Conservation (phyloP, 2,797 vertebrate genomes). For the Carcharodon carcharias region DNA sequence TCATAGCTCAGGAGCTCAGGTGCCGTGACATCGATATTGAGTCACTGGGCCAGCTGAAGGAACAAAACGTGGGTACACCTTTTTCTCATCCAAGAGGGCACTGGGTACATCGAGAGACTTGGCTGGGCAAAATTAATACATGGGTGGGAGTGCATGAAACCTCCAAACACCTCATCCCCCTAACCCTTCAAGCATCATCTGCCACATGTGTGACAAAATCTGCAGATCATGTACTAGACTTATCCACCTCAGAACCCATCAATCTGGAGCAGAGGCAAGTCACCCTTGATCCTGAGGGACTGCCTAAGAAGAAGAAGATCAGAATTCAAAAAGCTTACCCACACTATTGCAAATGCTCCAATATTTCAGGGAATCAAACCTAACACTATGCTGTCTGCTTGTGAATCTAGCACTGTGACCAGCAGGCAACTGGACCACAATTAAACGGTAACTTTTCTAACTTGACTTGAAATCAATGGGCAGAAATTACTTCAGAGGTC, state of each 20-base stretch:
- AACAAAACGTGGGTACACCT: background rate
- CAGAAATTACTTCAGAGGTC: slow-evolving; percentile 35
- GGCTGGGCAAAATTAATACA: background rate
- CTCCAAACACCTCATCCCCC: background rate
- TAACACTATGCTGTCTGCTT: background rate
- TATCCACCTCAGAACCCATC: background rate
- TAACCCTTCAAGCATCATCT: background rate
- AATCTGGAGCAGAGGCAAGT: background rate
- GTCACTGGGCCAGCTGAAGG: background rate
- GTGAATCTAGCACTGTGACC: background rate
- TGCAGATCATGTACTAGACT: background rate
- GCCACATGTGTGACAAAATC: too few species aligned
- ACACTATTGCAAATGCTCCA: too few species aligned
- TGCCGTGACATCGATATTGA: background rate
- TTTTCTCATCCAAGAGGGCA: background rate
- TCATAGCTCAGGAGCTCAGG: too few species aligned
- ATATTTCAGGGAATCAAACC: background rate
- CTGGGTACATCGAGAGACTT: background rate
- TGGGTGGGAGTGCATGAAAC: background rate
- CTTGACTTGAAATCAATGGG: slow-evolving; percentile 38
- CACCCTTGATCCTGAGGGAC: too few species aligned
- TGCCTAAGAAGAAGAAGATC: background rate
- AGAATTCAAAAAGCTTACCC: background rate
- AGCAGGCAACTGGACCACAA: background rate
- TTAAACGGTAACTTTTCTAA: slow-evolving; percentile 36